Evolutionary conservation across 2,888 invertebrate species (phyloP), one percentile per base, ranked within the genome.

Genomic region (Agrochola litura): DNA sequence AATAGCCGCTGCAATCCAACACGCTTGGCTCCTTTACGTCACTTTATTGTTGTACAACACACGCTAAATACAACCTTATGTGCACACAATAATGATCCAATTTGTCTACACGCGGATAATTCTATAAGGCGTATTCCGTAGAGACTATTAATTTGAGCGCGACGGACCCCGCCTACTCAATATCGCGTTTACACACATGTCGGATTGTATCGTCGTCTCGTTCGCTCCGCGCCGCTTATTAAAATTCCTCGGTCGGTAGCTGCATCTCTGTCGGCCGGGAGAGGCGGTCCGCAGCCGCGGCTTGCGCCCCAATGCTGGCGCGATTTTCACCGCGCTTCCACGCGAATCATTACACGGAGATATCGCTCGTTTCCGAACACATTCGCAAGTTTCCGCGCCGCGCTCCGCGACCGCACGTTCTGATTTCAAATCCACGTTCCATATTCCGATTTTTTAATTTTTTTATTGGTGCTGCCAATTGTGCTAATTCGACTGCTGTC

Each of bases 121-220:
- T 92, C 87, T 93, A 95, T 96, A 96, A 94, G 96, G 94, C 96
- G 96, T 96, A 95, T 93, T 96, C 95, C 92, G 89, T 88, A 89
- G 95, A 93, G 95, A 93, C 92, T 94, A 95, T 95, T 95, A 96
- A 96, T 96, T 96, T 96, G 95, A 96, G 96, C 96, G 96, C 95
- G 95, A 96, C 96, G 94, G 93, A 92, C 96, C 94, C 95, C 96
- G 96, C 96, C 96, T 93, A 95, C 94, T 91, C 92, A 93, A 94
- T 95, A 95, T 96, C 96, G 92, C 96, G 94, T 96, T 95, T 96
- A 92, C 95, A 95, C 96, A 95, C 96, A 95, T 95, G 95, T 95
- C 91, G 92, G 92, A 91, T 92, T 91, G 92, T 96, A 95, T 93
- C 92, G 95, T 89, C 89, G 94, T 96, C 96, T 89, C 95, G 92